Conservation (phyloP, 2,888 invertebrate species). For the Gisinianus flammeolus region DNA sequence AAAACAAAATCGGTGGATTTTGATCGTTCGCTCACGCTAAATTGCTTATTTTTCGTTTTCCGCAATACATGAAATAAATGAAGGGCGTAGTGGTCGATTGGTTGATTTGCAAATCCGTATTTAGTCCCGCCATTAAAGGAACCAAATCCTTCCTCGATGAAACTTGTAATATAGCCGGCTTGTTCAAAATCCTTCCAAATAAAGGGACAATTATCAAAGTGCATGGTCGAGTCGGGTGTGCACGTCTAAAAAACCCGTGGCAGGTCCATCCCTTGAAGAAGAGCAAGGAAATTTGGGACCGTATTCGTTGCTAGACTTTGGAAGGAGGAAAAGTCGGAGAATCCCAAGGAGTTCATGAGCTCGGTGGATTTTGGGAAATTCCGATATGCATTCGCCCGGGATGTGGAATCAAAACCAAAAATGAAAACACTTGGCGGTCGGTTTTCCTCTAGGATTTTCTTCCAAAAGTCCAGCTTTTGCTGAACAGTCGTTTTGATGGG, state of each 20-base stretch:
- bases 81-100: too few relatives aligned
- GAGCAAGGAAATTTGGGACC: constrained; percentile 84
- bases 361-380: background rate
- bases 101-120: too few relatives aligned
- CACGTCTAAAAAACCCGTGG: constrained; percentile 18
- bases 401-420: constrained; percentile 66
- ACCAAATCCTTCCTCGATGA: constrained; percentile 71
- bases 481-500: constrained; percentile 7
- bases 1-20: too few relatives aligned
- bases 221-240: too few relatives aligned
- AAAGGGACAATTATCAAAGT: constrained; percentile 75
- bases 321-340: background rate
- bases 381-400: background rate
- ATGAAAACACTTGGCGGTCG: constrained; percentile 61
- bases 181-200: constrained; percentile 77
- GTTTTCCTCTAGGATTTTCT: background rate
- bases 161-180: constrained; percentile 76
- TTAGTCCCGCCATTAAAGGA: too few relatives aligned
- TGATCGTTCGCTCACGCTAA: too few relatives aligned
- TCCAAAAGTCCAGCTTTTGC: constrained; percentile 30
- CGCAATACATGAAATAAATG: too few relatives aligned
- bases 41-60: too few relatives aligned
- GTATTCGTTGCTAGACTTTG: constrained; percentile 66
- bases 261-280: constrained; percentile 71
- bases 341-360: background rate